Evolutionary conservation across 2,797 vertebrate genomes (phyloP).

Genomic region (Anabacerthia variegaticeps): DNA sequence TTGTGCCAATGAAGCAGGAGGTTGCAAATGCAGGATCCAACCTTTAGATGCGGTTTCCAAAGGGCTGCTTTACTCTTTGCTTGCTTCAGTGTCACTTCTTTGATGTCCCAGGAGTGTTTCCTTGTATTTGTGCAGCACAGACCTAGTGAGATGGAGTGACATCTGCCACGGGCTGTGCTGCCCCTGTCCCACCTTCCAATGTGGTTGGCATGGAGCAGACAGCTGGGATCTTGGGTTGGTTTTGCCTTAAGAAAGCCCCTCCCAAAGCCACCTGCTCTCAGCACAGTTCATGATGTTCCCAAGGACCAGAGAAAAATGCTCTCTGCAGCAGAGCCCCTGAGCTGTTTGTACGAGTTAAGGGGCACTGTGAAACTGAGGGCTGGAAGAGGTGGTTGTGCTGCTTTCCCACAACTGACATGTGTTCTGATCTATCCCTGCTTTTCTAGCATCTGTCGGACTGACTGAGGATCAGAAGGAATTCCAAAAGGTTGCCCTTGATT

Average conservation of each 20-base stretch:
- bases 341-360: background rate
- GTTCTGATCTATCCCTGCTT: background rate
- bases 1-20: too few relatives aligned
- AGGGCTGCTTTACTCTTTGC: too few relatives aligned
- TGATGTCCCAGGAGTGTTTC: too few relatives aligned
- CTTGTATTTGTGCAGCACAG: too few relatives aligned
- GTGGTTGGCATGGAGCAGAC: background rate
- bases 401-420: accelerated
- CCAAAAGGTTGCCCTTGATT: constrained; percentile 95
- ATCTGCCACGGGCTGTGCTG: too few relatives aligned
- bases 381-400: accelerated
- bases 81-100: too few relatives aligned
- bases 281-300: too few relatives aligned
- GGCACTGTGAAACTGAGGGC: too few relatives aligned
- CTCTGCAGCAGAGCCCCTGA: background rate
- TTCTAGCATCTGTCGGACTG: constrained; percentile 86
- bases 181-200: background rate
- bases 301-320: background rate
- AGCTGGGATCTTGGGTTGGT: background rate
- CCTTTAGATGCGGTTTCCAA: too few relatives aligned
- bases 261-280: background rate
- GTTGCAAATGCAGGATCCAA: too few relatives aligned
- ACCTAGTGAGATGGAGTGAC: too few relatives aligned
- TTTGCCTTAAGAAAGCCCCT: background rate
- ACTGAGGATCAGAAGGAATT: constrained; percentile 95